A percentile compares a stretch with the other conserved stretches of the same genome.
These are phyloP conservation scores for Pipistrellus pygmaeus DNA, from an alignment of 2,797 vertebrate genomes.

Conservation along the genomic window DNA sequence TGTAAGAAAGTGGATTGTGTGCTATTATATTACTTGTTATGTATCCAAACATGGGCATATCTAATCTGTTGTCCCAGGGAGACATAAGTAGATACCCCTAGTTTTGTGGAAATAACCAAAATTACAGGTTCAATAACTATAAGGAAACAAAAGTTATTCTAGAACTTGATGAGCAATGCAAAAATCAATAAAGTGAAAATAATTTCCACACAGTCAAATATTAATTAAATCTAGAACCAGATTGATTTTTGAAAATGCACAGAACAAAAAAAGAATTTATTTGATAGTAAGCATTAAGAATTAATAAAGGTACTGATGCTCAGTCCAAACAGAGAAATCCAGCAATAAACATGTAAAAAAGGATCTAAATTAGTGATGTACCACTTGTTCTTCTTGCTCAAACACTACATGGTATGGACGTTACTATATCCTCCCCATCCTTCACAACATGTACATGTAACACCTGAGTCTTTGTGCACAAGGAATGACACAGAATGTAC, in stretches of 20 bases:
- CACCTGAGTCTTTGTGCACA: neutral
- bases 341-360: neutral
- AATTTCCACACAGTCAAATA: neutral
- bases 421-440: neutral
- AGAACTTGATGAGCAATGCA: neutral
- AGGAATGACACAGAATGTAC: neutral
- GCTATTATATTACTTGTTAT: neutral
- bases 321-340: neutral
- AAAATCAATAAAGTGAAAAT: slow-evolving; percentile 11
- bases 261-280: neutral
- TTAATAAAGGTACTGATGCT: neutral
- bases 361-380: neutral
- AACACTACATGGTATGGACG: neutral
- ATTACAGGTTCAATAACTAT: neutral
- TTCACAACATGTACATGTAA: neutral
- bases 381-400: neutral
- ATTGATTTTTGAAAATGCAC: neutral
- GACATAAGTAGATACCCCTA: neutral
- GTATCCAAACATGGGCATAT: neutral
- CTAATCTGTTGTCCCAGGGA: neutral
- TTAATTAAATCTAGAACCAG: neutral
- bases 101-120: slow-evolving; percentile 7
- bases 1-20: neutral
- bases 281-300: neutral
- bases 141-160: neutral